Conservation (phyloP, 2,888 invertebrate species). For the Hymenopus coronatus region DNA sequence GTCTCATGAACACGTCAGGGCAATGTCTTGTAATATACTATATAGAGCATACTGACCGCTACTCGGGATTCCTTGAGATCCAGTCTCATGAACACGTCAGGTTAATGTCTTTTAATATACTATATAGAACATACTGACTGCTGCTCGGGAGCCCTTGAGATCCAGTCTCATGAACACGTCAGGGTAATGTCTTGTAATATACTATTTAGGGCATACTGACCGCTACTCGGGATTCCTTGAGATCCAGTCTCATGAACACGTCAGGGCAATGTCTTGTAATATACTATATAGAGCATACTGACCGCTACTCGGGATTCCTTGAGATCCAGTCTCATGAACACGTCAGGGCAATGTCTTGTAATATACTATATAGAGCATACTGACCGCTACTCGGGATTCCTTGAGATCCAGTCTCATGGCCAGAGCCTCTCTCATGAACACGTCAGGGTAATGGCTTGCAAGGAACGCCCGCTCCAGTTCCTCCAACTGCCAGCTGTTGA, state of each 20-base stretch:
- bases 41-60: too few relatives aligned
- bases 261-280: too few relatives aligned
- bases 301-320: too few relatives aligned
- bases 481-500: slow-evolving; percentile 88
- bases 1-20: slow-evolving; percentile 99
- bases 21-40: slow-evolving; percentile 92
- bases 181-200: slow-evolving; percentile 92
- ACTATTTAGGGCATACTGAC: too few relatives aligned
- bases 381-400: slow-evolving; percentile 97
- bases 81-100: slow-evolving; percentile 99
- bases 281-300: too few relatives aligned
- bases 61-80: too few relatives aligned
- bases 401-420: slow-evolving; percentile 95
- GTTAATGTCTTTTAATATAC: slow-evolving; percentile 92
- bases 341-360: too few relatives aligned
- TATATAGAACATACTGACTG: slow-evolving; percentile 65
- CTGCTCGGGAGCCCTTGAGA: slow-evolving; percentile 95
- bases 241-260: too few relatives aligned
- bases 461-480: slow-evolving; percentile 90
- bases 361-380: too few relatives aligned
- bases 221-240: too few relatives aligned
- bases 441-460: slow-evolving; percentile 94
- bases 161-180: slow-evolving; percentile 99
- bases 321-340: too few relatives aligned
- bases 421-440: slow-evolving; percentile 97